Evolutionary conservation across 2,113 vertebrate genomes (phyloP).

Genomic region (Agelaius phoeniceus): DNA sequence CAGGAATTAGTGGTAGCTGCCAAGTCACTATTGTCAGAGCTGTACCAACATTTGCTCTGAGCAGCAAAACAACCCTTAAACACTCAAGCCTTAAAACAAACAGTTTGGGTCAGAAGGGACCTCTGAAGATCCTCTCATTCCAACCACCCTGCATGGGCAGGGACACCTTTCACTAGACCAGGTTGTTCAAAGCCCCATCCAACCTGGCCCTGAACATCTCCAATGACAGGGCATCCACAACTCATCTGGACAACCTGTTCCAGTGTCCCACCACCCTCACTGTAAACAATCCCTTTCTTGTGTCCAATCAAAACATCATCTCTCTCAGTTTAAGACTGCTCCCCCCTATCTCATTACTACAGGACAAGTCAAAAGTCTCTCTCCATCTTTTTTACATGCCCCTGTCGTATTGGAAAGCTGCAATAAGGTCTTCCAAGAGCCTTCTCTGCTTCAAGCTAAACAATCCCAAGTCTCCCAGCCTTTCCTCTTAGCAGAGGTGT

Average conservation of each 20-base stretch:
- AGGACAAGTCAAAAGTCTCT: neutral
- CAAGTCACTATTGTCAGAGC: neutral
- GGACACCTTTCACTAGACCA: neutral
- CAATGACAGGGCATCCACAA: accelerated
- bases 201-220: neutral
- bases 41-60: neutral
- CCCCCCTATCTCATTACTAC: neutral
- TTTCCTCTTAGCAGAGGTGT: neutral
- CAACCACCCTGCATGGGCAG: neutral
- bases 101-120: neutral
- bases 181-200: neutral
- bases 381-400: neutral
- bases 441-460: neutral
- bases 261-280: neutral
- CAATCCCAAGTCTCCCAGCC: neutral
- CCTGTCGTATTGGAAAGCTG: accelerated
- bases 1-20: neutral
- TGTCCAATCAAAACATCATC: neutral
- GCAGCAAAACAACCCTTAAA: neutral
- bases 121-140: neutral
- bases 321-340: neutral
- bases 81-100: neutral
- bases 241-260: neutral
- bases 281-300: neutral
- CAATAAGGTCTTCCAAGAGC: neutral